Conservation (phyloP, 2,888 invertebrate species). For the Hetaerina titia region DNA sequence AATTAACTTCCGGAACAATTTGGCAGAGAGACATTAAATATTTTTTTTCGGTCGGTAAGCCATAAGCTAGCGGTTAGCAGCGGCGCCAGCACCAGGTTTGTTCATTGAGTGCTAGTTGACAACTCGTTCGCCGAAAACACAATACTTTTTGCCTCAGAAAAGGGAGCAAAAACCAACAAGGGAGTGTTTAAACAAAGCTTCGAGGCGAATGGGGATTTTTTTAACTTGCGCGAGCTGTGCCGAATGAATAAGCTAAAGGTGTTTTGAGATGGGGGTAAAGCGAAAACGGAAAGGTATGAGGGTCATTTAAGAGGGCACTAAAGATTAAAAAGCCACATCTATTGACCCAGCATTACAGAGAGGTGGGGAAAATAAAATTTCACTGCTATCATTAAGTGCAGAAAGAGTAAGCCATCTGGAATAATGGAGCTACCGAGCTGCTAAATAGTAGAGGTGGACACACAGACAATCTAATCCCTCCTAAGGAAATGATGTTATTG, state of each 20-base stretch:
- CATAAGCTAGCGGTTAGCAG: neutral
- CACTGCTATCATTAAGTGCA: neutral
- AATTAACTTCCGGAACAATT: neutral
- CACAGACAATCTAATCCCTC: neutral
- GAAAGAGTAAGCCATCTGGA: neutral
- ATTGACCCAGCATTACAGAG: conserved; percentile 16
- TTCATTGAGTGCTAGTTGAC: neutral
- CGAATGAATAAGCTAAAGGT: neutral
- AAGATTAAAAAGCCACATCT: conserved; percentile 13
- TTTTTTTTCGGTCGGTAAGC: neutral
- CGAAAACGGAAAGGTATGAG: neutral
- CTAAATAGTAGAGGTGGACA: neutral
- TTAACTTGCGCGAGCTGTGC: conserved; percentile 42
- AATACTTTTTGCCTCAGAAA: neutral
- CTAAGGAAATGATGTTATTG: neutral
- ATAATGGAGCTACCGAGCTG: neutral
- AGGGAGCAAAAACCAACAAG: conserved; percentile 5
- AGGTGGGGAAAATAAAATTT: neutral
- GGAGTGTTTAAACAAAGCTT: conserved; percentile 50
- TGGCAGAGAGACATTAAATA: neutral
- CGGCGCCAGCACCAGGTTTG: neutral
- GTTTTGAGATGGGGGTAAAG: neutral
- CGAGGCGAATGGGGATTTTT: neutral
- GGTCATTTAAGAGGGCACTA: conserved; percentile 23
- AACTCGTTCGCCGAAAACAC: neutral